phyloP scores from a whole-genome alignment of 2,113 vertebrate species.

The Rhegmatorhina hoffmannsi region DNA sequence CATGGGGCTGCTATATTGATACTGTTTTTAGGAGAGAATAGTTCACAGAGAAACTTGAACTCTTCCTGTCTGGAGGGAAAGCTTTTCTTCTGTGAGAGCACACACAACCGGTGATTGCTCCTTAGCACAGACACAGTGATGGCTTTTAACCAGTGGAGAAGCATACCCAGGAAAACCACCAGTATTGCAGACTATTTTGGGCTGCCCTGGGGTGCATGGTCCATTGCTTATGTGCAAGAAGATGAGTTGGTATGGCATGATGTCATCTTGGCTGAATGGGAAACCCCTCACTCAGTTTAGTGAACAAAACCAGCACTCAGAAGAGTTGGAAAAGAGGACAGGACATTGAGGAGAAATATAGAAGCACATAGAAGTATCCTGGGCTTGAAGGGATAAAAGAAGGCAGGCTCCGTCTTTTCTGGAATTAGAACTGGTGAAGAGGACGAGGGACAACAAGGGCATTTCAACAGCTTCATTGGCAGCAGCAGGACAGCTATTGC shows the following conservation, averaged over 20 bases:
- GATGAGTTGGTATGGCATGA: background rate
- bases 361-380: background rate
- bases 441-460: background rate
- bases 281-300: background rate
- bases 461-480: background rate
- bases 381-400: background rate
- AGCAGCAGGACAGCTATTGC: background rate
- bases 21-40: background rate
- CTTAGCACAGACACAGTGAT: background rate
- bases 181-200: background rate
- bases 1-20: background rate
- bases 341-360: background rate
- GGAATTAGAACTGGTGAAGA: background rate
- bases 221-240: rapidly evolving
- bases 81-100: background rate
- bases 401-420: background rate
- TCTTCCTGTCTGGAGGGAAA: background rate
- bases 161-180: background rate
- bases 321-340: background rate
- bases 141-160: background rate
- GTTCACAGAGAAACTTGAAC: background rate
- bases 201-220: background rate
- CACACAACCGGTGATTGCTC: background rate
- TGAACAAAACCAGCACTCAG: background rate
- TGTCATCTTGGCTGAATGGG: background rate